Evolutionary conservation across 2,797 vertebrate species (phyloP), one percentile per base, ranked within the genome.

Genomic region (Botia kubotai): DNA sequence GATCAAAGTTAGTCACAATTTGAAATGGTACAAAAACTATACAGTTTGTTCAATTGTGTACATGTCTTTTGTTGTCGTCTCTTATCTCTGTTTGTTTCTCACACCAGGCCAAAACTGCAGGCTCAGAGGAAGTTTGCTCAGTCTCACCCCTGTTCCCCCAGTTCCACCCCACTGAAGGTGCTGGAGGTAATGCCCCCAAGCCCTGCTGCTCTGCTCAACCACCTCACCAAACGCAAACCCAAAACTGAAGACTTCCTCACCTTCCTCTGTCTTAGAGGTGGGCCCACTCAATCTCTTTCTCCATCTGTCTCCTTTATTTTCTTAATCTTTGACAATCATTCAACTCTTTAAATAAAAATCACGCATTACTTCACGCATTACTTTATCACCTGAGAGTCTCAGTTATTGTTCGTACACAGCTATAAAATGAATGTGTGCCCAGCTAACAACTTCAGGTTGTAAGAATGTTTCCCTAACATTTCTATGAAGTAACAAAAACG

Each of bases 121-220:
- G 97, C 97, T 89, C 97, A 98, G 95, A 97, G 97, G 92, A 98
- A 98, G 92, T 98, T 98, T 93, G 97, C 97, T 87, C 97, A 98
- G 89, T 98, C 96, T 81, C 96, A 97, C 90, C 96, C 97, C 84
- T 96, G 94, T 89, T 97, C 96, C 83, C 97, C 96, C 88, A 95
- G 94, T 91, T 95, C 96, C 89, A 95, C 95, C 79, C 93, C 93
- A 72, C 90, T 95, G 80, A 95, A 96, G 92, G 90, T 94, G 89
- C 93, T 94, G 89, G 95, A 96, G 87, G 94, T 94, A 60, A 87
- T 93, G 88, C 91, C 93, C 88, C 94, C 95, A 89, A 95, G 92
- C 89, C 93, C 95, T 70, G 89, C 93, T 57, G 92, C 94, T 91
- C 95, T 94, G 91, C 95, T 95, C 87, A 95, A 93, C 86, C 95